phyloP scores from a whole-genome alignment of 2,888 invertebrate species.

The Phrixothrix hirtus region DNA sequence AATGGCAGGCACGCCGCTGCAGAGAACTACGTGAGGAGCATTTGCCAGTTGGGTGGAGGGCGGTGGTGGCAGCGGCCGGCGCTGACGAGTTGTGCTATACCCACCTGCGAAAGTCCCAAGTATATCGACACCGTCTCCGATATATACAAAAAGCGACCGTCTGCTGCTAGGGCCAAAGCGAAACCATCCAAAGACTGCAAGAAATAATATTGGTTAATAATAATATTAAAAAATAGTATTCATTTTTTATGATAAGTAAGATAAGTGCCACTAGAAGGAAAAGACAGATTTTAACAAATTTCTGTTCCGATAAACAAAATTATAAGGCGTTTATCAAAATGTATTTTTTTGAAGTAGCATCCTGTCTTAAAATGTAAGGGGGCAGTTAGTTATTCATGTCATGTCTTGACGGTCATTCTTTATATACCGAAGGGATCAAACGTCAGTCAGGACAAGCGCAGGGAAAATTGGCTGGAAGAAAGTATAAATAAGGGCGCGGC shows the following conservation, averaged over 20 bases:
- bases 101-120: conserved; percentile 98
- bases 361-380: conserved; percentile 39
- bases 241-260: too few species aligned
- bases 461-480: conserved; percentile 52
- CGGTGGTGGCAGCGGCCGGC: conserved; percentile 55
- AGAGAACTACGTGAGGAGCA: conserved; percentile 64
- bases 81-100: conserved; percentile 51
- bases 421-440: conserved; percentile 54
- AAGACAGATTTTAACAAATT: conserved; percentile 11
- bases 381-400: conserved; percentile 53
- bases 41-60: conserved; percentile 48
- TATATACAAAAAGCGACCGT: conserved; percentile 98
- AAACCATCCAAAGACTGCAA: conserved; percentile 96
- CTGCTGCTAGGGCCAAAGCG: conserved; percentile 92
- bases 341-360: conserved; percentile 41
- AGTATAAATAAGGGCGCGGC: conserved; percentile 45
- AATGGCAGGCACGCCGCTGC: conserved; percentile 65
- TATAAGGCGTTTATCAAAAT: conserved; percentile 41
- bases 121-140: conserved; percentile 99
- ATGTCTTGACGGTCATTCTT: conserved; percentile 56
- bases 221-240: too few species aligned
- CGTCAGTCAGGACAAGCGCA: conserved; percentile 45
- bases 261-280: neutral
- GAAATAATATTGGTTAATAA: conserved; percentile 46
- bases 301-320: conserved; percentile 23